A percentile compares a stretch with the other conserved stretches of the same genome.
Conservation (phyloP, 2,797 vertebrate genomes). For the Thunnus albacares region DNA sequence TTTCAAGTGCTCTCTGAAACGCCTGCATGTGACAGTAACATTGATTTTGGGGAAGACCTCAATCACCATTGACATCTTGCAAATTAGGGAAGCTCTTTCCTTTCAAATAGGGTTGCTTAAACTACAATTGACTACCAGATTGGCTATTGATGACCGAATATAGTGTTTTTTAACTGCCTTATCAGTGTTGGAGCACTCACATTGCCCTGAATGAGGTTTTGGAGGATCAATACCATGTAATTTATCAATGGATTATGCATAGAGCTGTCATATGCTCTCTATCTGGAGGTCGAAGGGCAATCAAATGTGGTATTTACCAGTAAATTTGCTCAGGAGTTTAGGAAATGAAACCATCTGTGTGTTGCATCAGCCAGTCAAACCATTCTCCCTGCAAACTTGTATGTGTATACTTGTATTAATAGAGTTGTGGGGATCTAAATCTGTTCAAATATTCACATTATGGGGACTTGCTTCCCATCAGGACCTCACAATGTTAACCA, state of each 20-base stretch:
- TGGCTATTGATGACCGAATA: conserved; percentile 53
- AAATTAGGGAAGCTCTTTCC: conserved; percentile 68
- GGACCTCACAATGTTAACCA: not conserved
- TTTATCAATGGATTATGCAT: conserved; percentile 65
- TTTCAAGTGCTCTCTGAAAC: conserved; percentile 62
- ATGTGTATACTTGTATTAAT: not conserved
- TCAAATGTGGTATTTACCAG: conserved; percentile 44
- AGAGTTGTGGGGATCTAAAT: not conserved
- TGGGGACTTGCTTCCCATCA: not conserved
- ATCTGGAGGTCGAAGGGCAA: conserved; percentile 49
- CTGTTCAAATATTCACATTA: conserved; percentile 18
- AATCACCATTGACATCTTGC: conserved; percentile 73
- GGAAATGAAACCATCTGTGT: conserved; percentile 18
- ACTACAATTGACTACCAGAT: conserved; percentile 64
- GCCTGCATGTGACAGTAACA: conserved; percentile 54
- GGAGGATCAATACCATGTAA: conserved; percentile 66
- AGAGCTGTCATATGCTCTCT: conserved; percentile 31
- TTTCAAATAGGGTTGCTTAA: conserved; percentile 67
- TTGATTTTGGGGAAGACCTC: conserved; percentile 76
- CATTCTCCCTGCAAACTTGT: conserved; percentile 2
- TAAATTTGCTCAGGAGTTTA: conserved; percentile 22
- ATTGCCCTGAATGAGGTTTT: conserved; percentile 31
- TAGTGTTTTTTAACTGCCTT: conserved; percentile 69
- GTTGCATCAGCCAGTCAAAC: conserved; percentile 6
- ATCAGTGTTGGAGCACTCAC: conserved; percentile 44